Evolutionary conservation across 2,888 invertebrate genomes (phyloP).

Genomic region (Ornithoptera alexandrae): DNA sequence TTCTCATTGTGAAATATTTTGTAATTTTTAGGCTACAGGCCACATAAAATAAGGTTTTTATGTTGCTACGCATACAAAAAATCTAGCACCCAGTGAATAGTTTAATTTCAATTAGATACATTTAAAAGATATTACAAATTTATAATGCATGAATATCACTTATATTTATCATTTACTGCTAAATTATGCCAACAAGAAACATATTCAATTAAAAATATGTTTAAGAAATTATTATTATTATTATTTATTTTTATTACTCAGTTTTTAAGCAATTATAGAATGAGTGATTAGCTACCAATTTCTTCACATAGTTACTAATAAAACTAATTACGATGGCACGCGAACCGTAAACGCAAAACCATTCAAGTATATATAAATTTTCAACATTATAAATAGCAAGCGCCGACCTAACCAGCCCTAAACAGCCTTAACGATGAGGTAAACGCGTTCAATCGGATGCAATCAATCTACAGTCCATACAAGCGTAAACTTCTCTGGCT

Average conservation of each 20-base stretch:
- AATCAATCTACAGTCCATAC: slow-evolving; percentile 59
- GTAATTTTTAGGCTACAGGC: too few species aligned
- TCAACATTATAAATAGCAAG: slow-evolving; percentile 56
- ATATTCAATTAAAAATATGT: neutral
- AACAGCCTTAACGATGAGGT: slow-evolving; percentile 60
- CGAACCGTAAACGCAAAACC: slow-evolving; percentile 34
- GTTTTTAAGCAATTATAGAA: neutral
- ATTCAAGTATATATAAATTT: slow-evolving; percentile 37
- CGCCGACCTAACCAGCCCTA: slow-evolving; percentile 46
- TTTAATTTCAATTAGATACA: too few species aligned
- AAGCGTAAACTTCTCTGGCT: slow-evolving; percentile 21
- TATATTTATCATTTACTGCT: too few species aligned
- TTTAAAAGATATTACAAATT: too few species aligned
- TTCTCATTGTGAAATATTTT: too few species aligned
- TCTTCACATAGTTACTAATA: slow-evolving; percentile 29
- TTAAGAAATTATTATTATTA: too few species aligned
- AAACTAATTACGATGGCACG: slow-evolving; percentile 34
- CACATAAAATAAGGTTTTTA: too few species aligned
- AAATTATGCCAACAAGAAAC: too few species aligned
- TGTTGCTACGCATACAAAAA: too few species aligned
- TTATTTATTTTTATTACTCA: too few species aligned
- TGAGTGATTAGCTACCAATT: slow-evolving; percentile 18
- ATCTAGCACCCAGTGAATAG: too few species aligned
- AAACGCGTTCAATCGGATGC: slow-evolving; percentile 65
- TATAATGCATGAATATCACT: too few species aligned